Evolutionary conservation across 1,140 invertebrate genomes (phyloP).

Genomic region (Archivesica marissinica): DNA sequence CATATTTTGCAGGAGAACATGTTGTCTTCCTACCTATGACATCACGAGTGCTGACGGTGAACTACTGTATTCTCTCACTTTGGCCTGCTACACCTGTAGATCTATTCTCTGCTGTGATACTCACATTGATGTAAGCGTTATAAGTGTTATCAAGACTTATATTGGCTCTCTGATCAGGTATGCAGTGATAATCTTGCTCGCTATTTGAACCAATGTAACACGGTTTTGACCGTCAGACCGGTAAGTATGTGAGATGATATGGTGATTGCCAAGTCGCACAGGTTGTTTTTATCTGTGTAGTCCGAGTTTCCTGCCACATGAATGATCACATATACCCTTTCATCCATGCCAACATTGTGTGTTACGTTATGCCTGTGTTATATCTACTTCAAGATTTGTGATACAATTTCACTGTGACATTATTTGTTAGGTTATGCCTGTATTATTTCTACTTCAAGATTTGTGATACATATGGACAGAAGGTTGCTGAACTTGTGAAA

Average conservation of each 20-base stretch:
- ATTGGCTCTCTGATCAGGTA: not conserved
- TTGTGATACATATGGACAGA: not conserved
- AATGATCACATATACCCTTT: no score
- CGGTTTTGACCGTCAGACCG: no score
- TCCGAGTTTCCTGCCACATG: no score
- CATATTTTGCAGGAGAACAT: slow-evolving; percentile 26
- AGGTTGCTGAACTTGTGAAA: slow-evolving; percentile 1
- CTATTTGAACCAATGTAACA: not conserved
- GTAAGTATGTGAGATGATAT: no score
- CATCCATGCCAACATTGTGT: no score
- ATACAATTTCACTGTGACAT: not conserved
- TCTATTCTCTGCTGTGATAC: not conserved
- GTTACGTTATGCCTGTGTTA: not conserved
- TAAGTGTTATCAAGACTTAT: not conserved
- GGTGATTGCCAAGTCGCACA: no score
- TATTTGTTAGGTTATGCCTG: not conserved
- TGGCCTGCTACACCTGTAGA: slow-evolving; percentile 16
- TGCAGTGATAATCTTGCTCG: not conserved
- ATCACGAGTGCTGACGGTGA: not conserved
- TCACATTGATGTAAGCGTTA: slow-evolving; percentile 33
- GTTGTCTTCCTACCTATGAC: slow-evolving; percentile 30
- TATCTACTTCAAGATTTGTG: not conserved
- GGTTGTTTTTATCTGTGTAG: not conserved
- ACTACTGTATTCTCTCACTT: not conserved
- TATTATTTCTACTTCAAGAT: not conserved